These are phyloP conservation scores for Ophion costatus DNA, from an alignment of 2,888 invertebrate genomes.

Conservation along the genomic window DNA sequence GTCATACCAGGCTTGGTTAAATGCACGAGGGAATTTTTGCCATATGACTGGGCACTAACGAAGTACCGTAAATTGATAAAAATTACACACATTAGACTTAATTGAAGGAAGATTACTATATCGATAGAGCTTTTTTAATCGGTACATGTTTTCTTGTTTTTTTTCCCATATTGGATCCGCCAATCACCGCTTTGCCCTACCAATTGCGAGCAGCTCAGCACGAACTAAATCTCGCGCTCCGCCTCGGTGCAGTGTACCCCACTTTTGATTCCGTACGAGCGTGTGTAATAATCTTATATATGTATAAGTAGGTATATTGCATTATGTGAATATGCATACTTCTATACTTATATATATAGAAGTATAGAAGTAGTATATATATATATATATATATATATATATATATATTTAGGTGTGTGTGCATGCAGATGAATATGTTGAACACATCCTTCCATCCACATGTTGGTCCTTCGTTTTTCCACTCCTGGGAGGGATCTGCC, in stretches of 20 bases:
- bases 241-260: conserved; percentile 63
- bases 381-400: conserved; percentile 1
- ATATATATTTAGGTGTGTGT: conserved; percentile 1
- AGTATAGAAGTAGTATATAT: conserved; percentile 13
- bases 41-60: too few species aligned
- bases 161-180: conserved; percentile 34
- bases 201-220: conserved; percentile 4
- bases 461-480: conserved; percentile 54
- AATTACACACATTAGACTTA: background rate
- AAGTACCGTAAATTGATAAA: background rate
- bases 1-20: too few species aligned
- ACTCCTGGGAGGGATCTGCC: conserved; percentile 50
- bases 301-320: conserved; percentile 12
- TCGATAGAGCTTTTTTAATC: background rate
- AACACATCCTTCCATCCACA: conserved; percentile 51
- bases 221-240: conserved; percentile 43
- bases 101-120: background rate
- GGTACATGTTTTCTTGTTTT: background rate
- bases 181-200: conserved; percentile 29
- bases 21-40: too few species aligned
- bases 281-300: conserved; percentile 29
- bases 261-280: conserved; percentile 65
- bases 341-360: background rate
- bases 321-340: conserved; percentile 10
- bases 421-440: conserved; percentile 15